Evolutionary conservation across 1,140 invertebrate species (phyloP).

Genomic region (Drosophila watanabei): DNA sequence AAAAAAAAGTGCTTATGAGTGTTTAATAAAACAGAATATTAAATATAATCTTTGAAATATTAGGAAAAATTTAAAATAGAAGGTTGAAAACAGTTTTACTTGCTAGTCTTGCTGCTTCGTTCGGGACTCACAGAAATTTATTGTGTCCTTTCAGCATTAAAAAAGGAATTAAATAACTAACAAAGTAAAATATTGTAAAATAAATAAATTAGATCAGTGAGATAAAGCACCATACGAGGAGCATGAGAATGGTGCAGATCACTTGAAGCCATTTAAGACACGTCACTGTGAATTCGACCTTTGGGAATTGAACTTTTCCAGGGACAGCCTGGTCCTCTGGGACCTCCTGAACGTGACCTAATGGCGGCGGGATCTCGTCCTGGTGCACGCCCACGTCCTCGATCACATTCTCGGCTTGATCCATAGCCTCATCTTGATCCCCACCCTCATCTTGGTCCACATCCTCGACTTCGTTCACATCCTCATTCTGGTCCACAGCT

Average conservation of each 20-base stretch:
- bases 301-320: neutral
- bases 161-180: neutral
- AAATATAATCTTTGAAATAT: too few species aligned
- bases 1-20: too few species aligned
- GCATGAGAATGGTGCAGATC: neutral
- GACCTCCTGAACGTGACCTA: too few species aligned
- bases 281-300: neutral
- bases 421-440: too few species aligned
- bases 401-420: too few species aligned
- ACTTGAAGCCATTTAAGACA: constrained; percentile 18
- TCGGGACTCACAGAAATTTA: neutral
- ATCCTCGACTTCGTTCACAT: neutral
- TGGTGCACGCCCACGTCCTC: neutral
- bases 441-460: neutral
- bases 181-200: too few species aligned
- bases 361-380: neutral
- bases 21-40: too few species aligned
- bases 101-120: neutral
- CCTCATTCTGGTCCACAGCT: neutral
- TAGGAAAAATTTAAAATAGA: too few species aligned
- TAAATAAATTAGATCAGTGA: neutral
- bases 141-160: neutral
- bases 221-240: neutral
- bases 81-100: neutral
- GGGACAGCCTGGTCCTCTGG: neutral